Conservation (phyloP, 64 coral and sea anemone species). For the Porites australiensis region DNA sequence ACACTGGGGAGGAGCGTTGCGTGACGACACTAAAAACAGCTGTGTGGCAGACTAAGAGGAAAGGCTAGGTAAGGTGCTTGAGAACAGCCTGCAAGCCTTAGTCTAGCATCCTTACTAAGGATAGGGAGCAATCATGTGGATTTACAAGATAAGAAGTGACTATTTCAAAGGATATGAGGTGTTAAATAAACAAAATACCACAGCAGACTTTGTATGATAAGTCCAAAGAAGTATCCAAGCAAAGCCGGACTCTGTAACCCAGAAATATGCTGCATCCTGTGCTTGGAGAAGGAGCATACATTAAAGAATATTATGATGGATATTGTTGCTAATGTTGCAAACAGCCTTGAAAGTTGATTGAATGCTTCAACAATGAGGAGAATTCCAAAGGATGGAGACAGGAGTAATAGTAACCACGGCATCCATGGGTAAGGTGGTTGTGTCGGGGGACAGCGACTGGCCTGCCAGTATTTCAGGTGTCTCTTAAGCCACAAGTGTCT, state of each 20-base stretch:
- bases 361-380: constrained; percentile 59
- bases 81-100: no score
- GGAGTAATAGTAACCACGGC: constrained; percentile 79
- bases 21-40: no score
- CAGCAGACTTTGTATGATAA: constrained; percentile 80
- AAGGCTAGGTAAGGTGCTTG: no score
- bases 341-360: constrained; percentile 37
- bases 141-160: no score
- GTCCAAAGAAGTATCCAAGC: constrained; percentile 92
- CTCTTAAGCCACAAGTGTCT: constrained; percentile 77
- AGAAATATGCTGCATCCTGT: constrained; percentile 88
- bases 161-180: constrained; percentile 92
- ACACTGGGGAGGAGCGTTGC: no score
- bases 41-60: no score
- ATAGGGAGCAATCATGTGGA: no score
- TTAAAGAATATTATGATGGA: constrained; percentile 48
- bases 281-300: constrained; percentile 70
- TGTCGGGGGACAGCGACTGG: constrained; percentile 60
- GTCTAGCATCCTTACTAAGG: no score
- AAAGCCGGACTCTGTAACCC: constrained; percentile 75
- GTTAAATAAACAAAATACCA: constrained; percentile 73
- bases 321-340: constrained; percentile 55
- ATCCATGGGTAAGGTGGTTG: constrained; percentile 74
- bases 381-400: constrained; percentile 61
- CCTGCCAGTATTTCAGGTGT: constrained; percentile 81